Evolutionary conservation across 2,888 invertebrate species (phyloP), one percentile per base, ranked within the genome.

Genomic region (Brenthis hecate): DNA sequence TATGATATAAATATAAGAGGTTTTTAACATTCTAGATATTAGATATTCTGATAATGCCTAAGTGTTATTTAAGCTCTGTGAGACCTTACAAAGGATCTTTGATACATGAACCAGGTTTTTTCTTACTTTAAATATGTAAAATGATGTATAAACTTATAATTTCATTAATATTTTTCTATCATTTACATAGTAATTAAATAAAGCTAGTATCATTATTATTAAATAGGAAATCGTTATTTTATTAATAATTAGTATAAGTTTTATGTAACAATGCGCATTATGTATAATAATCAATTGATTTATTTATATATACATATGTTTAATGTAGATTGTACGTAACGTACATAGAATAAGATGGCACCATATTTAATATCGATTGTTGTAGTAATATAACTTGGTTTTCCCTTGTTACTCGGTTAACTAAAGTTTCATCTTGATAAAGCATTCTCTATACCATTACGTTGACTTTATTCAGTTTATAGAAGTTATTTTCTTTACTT

Each of bases 11-110:
- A 56, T 57, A 66, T 64, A 56, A 60, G 47, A 19, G 64, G 56
- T 71, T 60, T 68, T 53, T 48, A 61, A 32, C 16, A 43, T 50
- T 54, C 32, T 48, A 74, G 13, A 36, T n/a, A 56, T 43, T 56
- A 19, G 19, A 19, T 19, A 19, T 19, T 19, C 32, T 75, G 74
- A 85, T 66, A 74, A 92, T 92, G 92, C 91, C 92, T 73, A 88
- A 83, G 78, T 90, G 91, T 84, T 92, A 88, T 71, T 69, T 91
- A 72, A 85, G 82, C 72, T 84, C 91, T 55, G 87, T 88, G 75
- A 83, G 88, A 63, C 82, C 82, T 72, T 75, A 78, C 43, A 80
- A 76, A 70, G 76, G 78, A 67, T 80, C 78, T 84, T 88, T 86
- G 80, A 87, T 81, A 85, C 82, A 89, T 72, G 86, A 89, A 83